These are phyloP conservation scores for Odontophorus gujanensis DNA, from an alignment of 2,113 vertebrate genomes.

Conservation along the genomic window DNA sequence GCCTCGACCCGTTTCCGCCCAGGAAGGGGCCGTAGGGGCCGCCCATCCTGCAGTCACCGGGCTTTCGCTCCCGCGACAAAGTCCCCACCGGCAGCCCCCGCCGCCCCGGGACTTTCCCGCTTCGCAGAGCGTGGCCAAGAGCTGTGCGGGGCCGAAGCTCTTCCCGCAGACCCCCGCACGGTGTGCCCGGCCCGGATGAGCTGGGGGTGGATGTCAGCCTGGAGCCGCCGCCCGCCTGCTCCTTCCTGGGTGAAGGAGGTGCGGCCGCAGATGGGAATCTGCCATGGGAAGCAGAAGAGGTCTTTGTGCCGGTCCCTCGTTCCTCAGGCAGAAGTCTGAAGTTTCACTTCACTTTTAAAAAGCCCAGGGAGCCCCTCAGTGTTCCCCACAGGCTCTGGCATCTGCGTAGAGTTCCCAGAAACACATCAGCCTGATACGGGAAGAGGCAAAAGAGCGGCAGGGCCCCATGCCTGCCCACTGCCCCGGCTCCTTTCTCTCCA, in stretches of 20 bases:
- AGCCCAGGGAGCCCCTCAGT: background rate
- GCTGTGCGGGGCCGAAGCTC: background rate
- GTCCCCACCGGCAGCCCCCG: background rate
- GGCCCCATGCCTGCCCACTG: rapidly evolving
- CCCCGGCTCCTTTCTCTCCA: background rate
- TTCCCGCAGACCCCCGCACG: background rate
- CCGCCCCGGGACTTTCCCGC: conserved; percentile 20
- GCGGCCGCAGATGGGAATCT: background rate
- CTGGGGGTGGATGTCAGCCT: background rate
- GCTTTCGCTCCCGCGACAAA: background rate
- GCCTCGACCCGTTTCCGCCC: conserved; percentile 27
- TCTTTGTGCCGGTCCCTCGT: background rate
- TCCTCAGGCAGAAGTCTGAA: background rate
- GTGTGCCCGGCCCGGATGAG: too few relatives aligned
- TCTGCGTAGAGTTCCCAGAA: rapidly evolving
- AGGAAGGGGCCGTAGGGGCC: conserved; percentile 41
- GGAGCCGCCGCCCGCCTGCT: rapidly evolving
- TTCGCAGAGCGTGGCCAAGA: background rate
- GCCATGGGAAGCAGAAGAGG: rapidly evolving
- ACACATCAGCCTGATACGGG: background rate
- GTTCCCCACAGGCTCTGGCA: background rate
- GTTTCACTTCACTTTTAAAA: conserved; percentile 7
- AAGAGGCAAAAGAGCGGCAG: background rate
- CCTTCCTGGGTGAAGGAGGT: rapidly evolving
- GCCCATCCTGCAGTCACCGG: background rate